These are phyloP conservation scores for Notolabrus celidotus DNA, from an alignment of 2,797 vertebrate species.

Conservation along the genomic window DNA sequence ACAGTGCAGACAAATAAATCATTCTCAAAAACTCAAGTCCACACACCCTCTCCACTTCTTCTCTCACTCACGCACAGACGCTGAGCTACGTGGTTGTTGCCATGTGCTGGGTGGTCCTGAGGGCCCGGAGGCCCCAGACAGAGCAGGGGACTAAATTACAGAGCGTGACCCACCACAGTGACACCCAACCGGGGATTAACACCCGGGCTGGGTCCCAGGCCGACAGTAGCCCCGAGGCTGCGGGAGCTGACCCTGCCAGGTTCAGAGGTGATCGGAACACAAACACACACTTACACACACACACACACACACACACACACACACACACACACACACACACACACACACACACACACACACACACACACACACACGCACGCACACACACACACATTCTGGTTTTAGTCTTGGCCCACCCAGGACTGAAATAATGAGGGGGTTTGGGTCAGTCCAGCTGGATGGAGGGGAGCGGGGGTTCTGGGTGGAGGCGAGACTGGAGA, in stretches of 20 bases:
- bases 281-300: conserved; percentile 13
- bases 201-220: conserved; percentile 60
- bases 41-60: conserved; percentile 9
- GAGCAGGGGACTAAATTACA: conserved; percentile 78
- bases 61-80: conserved; percentile 17
- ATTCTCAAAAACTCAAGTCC: not conserved
- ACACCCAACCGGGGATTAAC: conserved; percentile 81
- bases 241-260: conserved; percentile 67
- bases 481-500: conserved; percentile 51
- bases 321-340: conserved; percentile 2
- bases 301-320: conserved; percentile 5
- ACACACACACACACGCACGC: conserved; percentile 20
- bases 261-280: conserved; percentile 66
- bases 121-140: conserved; percentile 65
- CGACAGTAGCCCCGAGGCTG: conserved; percentile 54
- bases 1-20: not conserved
- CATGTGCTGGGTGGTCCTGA: conserved; percentile 74
- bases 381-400: not conserved
- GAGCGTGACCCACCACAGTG: conserved; percentile 71
- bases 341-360: not conserved
- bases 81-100: conserved; percentile 41
- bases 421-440: conserved; percentile 68
- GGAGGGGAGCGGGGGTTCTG: conserved; percentile 38
- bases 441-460: conserved; percentile 67
- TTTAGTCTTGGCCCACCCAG: conserved; percentile 72